A percentile compares a stretch with the other conserved stretches of the same genome.
These are phyloP conservation scores for Palythoa heliodiscus DNA, from an alignment of 92 coral and sea anemone genomes.

Conservation along the genomic window DNA sequence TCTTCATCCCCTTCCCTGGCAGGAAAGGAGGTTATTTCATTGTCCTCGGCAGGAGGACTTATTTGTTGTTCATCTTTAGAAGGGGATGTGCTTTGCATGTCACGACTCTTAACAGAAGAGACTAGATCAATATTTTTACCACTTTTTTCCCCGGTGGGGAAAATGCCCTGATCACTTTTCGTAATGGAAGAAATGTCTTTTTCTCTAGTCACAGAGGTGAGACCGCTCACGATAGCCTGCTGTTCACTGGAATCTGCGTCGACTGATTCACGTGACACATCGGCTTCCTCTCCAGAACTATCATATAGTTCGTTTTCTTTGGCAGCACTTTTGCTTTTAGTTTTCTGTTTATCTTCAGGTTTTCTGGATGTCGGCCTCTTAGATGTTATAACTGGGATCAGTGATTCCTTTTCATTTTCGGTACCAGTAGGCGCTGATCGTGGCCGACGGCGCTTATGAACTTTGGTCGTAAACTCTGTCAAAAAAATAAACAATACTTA, in stretches of 20 bases:
- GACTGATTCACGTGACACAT: not conserved
- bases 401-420: not conserved
- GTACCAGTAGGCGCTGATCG: constrained; percentile 25
- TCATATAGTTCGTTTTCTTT: not conserved
- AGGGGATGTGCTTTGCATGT: not conserved
- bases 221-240: not conserved
- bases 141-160: not conserved
- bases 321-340: not conserved
- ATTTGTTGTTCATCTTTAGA: too few species aligned
- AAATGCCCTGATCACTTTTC: not conserved
- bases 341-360: not conserved
- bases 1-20: too few species aligned
- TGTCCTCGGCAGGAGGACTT: too few species aligned
- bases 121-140: not conserved
- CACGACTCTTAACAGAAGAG: not conserved
- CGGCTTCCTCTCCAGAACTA: not conserved
- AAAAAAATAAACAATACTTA: too few species aligned
- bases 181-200: not conserved
- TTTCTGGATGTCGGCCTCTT: not conserved
- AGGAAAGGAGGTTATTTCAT: too few species aligned
- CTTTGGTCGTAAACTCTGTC: not conserved
- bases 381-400: not conserved
- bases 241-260: not conserved
- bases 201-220: not conserved
- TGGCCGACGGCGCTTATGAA: constrained; percentile 11